Conservation (phyloP, 2,113 vertebrate genomes). For the Pristiophorus japonicus region DNA sequence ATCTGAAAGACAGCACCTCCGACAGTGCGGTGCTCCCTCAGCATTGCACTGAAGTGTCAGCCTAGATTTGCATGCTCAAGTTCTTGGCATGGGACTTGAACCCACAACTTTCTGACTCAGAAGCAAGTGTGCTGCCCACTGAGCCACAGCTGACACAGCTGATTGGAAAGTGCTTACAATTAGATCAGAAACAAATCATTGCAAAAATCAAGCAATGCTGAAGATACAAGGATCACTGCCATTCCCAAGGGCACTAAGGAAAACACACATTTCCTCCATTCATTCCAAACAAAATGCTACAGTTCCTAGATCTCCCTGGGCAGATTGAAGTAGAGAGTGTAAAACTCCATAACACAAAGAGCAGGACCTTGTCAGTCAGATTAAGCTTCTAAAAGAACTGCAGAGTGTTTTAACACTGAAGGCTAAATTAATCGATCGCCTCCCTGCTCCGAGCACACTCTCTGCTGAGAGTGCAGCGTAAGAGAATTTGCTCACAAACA, state of each 20-base stretch:
- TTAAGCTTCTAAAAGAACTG: background rate
- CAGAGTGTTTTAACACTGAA: background rate
- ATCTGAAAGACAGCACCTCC: too few species aligned
- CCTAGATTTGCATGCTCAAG: too few species aligned
- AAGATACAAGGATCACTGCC: background rate
- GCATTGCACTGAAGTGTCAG: too few species aligned
- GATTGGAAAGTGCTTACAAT: too few species aligned
- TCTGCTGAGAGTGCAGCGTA: background rate
- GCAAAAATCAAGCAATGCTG: too few species aligned
- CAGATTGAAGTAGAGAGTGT: background rate
- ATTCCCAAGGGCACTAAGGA: background rate
- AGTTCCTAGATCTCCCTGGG: background rate
- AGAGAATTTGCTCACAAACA: background rate
- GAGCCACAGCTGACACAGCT: too few species aligned
- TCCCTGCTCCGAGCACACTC: too few species aligned
- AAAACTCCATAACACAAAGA: background rate
- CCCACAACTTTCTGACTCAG: too few species aligned
- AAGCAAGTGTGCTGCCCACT: too few species aligned
- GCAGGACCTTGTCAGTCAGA: background rate
- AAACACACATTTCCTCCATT: background rate
- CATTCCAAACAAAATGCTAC: background rate
- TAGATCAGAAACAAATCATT: background rate
- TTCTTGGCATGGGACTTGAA: too few species aligned
- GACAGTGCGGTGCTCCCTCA: too few species aligned
- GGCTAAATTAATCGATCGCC: background rate